phyloP scores from a whole-genome alignment of 2,888 invertebrate genomes.

The Eristalis pertinax region DNA sequence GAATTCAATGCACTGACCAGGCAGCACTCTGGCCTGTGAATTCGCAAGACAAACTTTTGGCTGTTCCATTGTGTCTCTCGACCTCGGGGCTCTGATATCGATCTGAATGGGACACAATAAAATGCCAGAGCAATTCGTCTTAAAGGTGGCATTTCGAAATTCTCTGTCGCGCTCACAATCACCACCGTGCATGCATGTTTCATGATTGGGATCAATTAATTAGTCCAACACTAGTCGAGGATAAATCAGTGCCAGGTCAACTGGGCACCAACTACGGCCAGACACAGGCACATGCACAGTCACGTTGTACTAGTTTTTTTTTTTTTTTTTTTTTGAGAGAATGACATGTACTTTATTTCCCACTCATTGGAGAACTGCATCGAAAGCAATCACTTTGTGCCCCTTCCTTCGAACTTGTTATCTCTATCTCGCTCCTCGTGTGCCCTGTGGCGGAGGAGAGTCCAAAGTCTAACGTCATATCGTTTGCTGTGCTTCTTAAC shows the following conservation, averaged over 20 bases:
- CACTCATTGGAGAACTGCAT: conserved; percentile 13
- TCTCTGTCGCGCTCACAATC: neutral
- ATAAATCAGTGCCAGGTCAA: neutral
- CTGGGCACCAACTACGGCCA: neutral
- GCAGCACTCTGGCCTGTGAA: neutral
- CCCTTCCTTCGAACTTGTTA: neutral
- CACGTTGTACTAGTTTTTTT: neutral
- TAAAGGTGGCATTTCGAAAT: neutral
- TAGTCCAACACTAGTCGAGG: neutral
- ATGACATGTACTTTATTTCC: neutral
- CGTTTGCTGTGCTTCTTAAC: conserved; percentile 8
- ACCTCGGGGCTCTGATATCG: neutral
- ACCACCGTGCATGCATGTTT: neutral
- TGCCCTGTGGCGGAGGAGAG: conserved; percentile 2
- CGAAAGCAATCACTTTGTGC: conserved; percentile 13
- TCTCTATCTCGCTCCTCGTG: conserved; percentile 20
- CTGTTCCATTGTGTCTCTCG: neutral
- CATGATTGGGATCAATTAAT: neutral
- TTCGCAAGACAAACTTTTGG: neutral
- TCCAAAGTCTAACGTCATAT: conserved; percentile 67
- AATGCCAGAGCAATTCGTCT: neutral
- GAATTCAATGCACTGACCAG: neutral
- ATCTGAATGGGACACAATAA: neutral
- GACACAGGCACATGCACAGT: neutral
- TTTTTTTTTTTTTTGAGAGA: too few relatives aligned